Conservation (phyloP, 2,888 invertebrate species). For the Ametastegia equiseti region DNA sequence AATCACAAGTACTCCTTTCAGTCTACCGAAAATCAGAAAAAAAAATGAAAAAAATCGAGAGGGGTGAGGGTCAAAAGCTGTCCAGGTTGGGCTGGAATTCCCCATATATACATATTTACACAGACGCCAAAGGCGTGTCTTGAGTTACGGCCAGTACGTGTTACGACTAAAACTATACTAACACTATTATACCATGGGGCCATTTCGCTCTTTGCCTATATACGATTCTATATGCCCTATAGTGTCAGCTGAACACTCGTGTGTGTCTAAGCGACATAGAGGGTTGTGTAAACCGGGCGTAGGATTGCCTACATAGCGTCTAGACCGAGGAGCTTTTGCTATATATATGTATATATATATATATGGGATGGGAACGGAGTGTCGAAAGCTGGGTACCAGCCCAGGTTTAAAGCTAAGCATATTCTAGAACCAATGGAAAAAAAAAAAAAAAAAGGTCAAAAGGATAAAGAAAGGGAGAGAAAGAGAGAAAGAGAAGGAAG, state of each 20-base stretch:
- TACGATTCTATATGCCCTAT: background rate
- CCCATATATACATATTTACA: background rate
- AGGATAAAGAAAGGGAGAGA: no score
- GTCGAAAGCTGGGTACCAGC: background rate
- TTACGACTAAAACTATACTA: background rate
- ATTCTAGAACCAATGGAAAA: background rate
- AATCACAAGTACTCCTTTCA: no score
- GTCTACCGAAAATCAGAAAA: no score
- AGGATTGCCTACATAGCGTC: slow-evolving; percentile 21
- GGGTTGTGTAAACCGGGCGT: slow-evolving; percentile 6
- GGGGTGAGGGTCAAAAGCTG: no score
- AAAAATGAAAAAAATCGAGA: no score
- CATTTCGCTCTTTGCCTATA: background rate
- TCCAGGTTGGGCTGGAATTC: no score
- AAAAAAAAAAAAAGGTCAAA: no score
- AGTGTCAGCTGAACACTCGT: background rate
- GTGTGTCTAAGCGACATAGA: background rate
- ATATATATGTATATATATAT: background rate
- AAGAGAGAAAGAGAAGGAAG: background rate
- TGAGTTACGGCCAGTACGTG: slow-evolving; percentile 25
- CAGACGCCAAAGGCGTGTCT: background rate
- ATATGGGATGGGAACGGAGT: background rate
- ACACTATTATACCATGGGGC: background rate
- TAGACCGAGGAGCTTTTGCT: slow-evolving; percentile 41
- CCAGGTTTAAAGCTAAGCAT: slow-evolving; percentile 12